phyloP scores from a whole-genome alignment of 2,113 vertebrate genomes.

The Callipepla californica region DNA sequence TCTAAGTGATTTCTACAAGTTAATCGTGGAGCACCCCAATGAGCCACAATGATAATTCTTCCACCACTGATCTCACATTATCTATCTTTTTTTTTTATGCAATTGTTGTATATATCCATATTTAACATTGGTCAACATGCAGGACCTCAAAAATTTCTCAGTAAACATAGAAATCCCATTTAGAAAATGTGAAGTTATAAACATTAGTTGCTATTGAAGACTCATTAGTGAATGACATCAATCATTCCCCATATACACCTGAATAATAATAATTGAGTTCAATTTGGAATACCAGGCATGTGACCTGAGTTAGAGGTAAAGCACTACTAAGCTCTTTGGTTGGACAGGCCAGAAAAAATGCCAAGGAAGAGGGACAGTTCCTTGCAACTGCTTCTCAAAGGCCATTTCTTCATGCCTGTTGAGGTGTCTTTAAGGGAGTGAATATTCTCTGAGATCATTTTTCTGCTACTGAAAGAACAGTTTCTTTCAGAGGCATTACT shows the following conservation, averaged over 20 bases:
- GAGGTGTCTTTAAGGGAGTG: not conserved
- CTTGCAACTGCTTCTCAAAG: not conserved
- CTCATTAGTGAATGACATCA: not conserved
- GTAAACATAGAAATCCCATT: not conserved
- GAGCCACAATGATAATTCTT: not conserved
- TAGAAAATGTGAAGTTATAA: not conserved
- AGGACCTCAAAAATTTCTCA: not conserved
- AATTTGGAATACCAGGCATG: not conserved
- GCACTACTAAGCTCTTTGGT: not conserved
- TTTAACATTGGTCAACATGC: not conserved
- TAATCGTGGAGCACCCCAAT: not conserved
- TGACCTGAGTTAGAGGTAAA: not conserved
- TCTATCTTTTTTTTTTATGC: not conserved
- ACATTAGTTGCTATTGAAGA: not conserved
- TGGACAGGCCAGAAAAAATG: not conserved
- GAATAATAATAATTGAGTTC: not conserved
- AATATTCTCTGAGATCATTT: not conserved
- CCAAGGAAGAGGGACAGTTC: not conserved
- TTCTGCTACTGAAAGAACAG: not conserved
- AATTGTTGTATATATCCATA: not conserved
- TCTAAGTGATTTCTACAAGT: slow-evolving; percentile 36
- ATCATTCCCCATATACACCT: not conserved
- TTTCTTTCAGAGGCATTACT: not conserved
- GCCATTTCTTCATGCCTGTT: not conserved
- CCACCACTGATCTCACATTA: not conserved